phyloP scores from a whole-genome alignment of 2,113 vertebrate species.

The Scatophagus argus region DNA sequence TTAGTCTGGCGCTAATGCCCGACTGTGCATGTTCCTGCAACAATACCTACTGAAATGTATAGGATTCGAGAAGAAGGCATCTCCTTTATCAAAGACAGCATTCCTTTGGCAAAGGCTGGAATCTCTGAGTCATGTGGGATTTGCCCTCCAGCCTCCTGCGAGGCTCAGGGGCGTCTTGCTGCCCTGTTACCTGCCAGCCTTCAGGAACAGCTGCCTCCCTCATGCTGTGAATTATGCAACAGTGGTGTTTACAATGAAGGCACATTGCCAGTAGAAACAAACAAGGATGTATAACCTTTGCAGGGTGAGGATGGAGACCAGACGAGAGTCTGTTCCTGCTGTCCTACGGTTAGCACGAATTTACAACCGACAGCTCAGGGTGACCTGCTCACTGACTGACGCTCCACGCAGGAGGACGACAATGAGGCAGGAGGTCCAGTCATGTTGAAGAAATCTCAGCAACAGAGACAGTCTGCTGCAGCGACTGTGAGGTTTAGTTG shows the following conservation, averaged over 20 bases:
- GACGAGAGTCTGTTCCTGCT: constrained; percentile 5
- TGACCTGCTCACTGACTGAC: constrained; percentile 54
- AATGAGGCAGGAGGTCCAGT: constrained; percentile 42
- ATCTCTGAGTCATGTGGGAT: constrained; percentile 46
- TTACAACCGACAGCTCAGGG: constrained; percentile 62
- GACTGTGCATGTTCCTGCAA: constrained; percentile 2
- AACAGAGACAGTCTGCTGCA: constrained; percentile 30
- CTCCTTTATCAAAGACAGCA: constrained; percentile 21
- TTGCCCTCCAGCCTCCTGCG: constrained; percentile 59
- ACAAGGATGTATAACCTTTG: constrained; percentile 52
- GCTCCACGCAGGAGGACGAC: constrained; percentile 17
- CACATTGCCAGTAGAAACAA: constrained; percentile 45
- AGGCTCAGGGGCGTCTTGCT: constrained; percentile 52
- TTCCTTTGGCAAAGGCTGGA: constrained; percentile 33
- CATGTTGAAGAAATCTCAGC: constrained; percentile 35
- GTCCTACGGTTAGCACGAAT: constrained; percentile 42
- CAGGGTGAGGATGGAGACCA: constrained; percentile 1
- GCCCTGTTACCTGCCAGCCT: constrained; percentile 59
- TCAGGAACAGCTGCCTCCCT: constrained; percentile 54
- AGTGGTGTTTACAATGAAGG: constrained; percentile 56
- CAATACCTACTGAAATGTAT: constrained; percentile 6
- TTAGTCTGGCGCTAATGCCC: constrained; percentile 35
- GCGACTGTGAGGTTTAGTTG: constrained; percentile 11
- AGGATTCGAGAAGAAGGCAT: not conserved
- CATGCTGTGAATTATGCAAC: constrained; percentile 73